These are phyloP conservation scores for Drosophila jambulina DNA, from an alignment of 1,140 invertebrate genomes.

Conservation along the genomic window DNA sequence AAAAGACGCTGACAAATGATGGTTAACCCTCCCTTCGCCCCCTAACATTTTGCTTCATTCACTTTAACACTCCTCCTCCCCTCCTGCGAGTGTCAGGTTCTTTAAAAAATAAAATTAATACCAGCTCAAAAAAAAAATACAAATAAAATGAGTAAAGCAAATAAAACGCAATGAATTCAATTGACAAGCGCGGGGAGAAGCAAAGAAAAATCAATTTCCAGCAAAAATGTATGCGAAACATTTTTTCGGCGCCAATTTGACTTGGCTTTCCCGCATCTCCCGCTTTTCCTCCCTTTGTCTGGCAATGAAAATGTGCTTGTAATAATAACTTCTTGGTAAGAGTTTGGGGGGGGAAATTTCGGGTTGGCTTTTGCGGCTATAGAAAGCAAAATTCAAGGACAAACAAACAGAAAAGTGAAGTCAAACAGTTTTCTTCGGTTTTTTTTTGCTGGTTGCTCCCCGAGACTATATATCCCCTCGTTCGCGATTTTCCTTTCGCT, in stretches of 20 bases:
- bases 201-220: conserved; percentile 70
- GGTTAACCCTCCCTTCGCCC: conserved; percentile 4
- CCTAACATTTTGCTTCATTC: not conserved
- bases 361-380: conserved; percentile 34
- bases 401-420: conserved; percentile 72
- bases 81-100: conserved; percentile 20
- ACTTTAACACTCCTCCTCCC: not conserved
- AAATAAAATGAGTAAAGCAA: conserved; percentile 63
- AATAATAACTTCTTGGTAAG: conserved; percentile 62
- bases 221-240: conserved; percentile 49
- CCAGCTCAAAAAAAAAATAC: conserved; percentile 8
- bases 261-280: conserved; percentile 15
- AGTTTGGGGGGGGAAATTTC: conserved; percentile 10
- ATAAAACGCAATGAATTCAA: conserved; percentile 79
- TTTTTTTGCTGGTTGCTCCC: not conserved
- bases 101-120: conserved; percentile 37
- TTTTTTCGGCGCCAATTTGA: conserved; percentile 62
- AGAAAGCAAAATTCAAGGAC: conserved; percentile 74
- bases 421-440: conserved; percentile 58
- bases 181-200: conserved; percentile 56
- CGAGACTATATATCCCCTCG: not conserved
- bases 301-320: conserved; percentile 81
- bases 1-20: conserved; percentile 75
- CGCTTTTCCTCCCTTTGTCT: conserved; percentile 19
- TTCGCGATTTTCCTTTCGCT: conserved; percentile 31